These are phyloP conservation scores for Megaceryle maxima DNA, from an alignment of 2,113 vertebrate genomes.

Conservation along the genomic window DNA sequence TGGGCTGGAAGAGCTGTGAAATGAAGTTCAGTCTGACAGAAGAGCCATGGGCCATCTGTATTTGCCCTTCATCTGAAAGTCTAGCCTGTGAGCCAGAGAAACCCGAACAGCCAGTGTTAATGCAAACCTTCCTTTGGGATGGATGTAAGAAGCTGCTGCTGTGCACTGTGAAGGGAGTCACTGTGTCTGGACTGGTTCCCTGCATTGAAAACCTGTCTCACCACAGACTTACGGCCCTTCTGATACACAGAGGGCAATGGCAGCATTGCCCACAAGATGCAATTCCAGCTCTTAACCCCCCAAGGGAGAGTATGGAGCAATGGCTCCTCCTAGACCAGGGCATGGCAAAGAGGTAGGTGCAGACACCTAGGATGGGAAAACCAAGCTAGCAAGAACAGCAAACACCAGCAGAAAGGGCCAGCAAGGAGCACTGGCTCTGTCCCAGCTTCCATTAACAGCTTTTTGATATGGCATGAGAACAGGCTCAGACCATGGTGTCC, in stretches of 20 bases:
- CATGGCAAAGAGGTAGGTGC: background rate
- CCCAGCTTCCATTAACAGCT: background rate
- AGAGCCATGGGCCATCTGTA: background rate
- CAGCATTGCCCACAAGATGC: background rate
- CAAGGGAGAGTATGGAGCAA: background rate
- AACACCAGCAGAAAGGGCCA: background rate
- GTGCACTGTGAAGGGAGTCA: background rate
- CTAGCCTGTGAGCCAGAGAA: background rate
- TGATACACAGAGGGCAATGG: background rate
- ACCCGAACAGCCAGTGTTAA: background rate
- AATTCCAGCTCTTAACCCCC: background rate
- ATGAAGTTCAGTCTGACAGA: background rate
- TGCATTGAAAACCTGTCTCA: background rate
- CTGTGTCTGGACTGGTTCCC: background rate
- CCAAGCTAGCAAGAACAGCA: background rate
- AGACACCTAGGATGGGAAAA: background rate
- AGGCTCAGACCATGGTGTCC: rapidly evolving
- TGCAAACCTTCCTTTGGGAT: background rate
- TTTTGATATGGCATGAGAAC: background rate
- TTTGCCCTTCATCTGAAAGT: background rate
- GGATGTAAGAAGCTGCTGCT: background rate
- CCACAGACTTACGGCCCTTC: background rate
- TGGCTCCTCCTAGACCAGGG: background rate
- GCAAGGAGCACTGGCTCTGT: background rate
- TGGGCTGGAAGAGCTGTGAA: background rate